These are phyloP conservation scores for Hippoglossus stenolepis DNA, from an alignment of 2,113 vertebrate genomes.

Conservation along the genomic window DNA sequence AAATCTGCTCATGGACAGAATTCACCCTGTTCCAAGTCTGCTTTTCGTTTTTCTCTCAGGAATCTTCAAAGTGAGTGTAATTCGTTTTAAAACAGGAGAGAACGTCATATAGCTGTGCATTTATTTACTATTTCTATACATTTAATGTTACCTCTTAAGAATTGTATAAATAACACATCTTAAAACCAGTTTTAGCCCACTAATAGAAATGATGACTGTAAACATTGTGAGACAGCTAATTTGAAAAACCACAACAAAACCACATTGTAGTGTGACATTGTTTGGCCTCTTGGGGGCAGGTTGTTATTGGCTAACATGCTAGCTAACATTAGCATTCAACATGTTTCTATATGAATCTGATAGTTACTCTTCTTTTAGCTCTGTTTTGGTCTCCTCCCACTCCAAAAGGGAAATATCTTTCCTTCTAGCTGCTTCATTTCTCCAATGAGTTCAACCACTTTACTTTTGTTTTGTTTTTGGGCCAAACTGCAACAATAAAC, in stretches of 20 bases:
- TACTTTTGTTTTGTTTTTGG: too few species aligned
- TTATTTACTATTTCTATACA: neutral
- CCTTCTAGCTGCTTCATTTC: neutral
- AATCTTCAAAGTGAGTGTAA: neutral
- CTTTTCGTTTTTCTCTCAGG: neutral
- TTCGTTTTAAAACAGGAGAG: neutral
- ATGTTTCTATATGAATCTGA: too few species aligned
- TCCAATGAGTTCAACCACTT: too few species aligned
- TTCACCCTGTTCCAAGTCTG: neutral
- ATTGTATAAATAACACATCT: neutral
- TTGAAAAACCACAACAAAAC: too few species aligned
- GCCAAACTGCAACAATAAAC: neutral
- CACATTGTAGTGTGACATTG: too few species aligned
- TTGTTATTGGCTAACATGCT: too few species aligned
- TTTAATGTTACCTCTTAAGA: neutral
- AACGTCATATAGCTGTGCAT: neutral
- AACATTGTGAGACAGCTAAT: too few species aligned
- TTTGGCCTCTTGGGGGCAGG: too few species aligned
- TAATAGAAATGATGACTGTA: too few species aligned
- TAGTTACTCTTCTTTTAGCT: too few species aligned
- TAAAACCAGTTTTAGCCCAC: too few species aligned
- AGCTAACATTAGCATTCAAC: neutral
- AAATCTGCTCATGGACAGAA: neutral
- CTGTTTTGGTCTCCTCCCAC: neutral
- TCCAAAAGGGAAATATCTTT: neutral